phyloP scores from a whole-genome alignment of 2,113 vertebrate genomes.

The Seriola aureovittata region DNA sequence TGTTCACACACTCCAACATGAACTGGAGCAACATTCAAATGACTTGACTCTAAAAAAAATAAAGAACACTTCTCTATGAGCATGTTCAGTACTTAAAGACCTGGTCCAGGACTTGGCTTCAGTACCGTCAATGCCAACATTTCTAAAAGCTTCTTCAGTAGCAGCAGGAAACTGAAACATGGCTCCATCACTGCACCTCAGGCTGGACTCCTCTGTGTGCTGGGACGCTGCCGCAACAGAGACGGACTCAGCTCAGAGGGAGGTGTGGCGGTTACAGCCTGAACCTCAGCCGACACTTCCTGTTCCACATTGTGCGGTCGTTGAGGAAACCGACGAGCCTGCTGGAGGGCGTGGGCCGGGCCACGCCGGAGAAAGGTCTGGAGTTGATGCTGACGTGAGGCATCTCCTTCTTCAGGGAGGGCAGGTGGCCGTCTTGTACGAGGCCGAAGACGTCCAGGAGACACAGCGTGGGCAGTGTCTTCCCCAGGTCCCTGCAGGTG shows the following conservation, averaged over 20 bases:
- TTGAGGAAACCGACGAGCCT: constrained; percentile 5
- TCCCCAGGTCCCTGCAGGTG: constrained; percentile 85
- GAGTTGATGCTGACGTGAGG: constrained; percentile 89
- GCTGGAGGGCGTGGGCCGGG: constrained; percentile 86
- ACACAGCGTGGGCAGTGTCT: constrained; percentile 84
- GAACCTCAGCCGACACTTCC: constrained; percentile 85
- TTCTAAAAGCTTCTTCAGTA: constrained; percentile 33
- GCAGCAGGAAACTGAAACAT: constrained; percentile 28
- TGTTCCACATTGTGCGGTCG: constrained; percentile 88
- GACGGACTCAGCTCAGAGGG: background rate
- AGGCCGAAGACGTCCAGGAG: constrained; percentile 93
- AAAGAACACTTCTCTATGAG: constrained; percentile 14
- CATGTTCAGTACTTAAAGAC: constrained; percentile 3
- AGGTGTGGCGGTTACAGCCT: constrained; percentile 19
- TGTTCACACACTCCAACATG: constrained; percentile 35
- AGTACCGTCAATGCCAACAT: background rate
- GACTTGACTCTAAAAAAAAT: background rate
- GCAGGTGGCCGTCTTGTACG: constrained; percentile 85
- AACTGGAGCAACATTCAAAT: constrained; percentile 18
- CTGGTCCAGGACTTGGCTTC: background rate
- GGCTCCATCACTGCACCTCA: background rate
- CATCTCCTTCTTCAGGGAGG: constrained; percentile 86
- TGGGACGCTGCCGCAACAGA: background rate
- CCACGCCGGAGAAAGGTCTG: constrained; percentile 87
- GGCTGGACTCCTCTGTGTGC: background rate